Evolutionary conservation across 2,797 vertebrate genomes (phyloP).

Genomic region (Valencia hispanica): DNA sequence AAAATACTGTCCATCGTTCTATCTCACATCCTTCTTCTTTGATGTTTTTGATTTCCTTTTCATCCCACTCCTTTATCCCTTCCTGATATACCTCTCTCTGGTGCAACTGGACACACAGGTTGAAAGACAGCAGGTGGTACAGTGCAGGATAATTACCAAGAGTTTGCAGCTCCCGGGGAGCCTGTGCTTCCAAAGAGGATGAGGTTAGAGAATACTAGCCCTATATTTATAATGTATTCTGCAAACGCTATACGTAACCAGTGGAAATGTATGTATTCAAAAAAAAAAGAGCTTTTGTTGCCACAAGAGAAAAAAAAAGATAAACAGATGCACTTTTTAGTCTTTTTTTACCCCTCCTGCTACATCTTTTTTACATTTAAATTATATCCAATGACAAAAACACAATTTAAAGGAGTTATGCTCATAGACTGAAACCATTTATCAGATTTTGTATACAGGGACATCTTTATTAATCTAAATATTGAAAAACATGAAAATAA

Average conservation of each 20-base stretch:
- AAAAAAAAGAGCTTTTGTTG: slow-evolving; percentile 60
- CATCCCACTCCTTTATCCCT: slow-evolving; percentile 31
- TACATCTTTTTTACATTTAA: not conserved
- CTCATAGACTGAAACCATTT: not conserved
- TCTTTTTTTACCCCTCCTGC: not conserved
- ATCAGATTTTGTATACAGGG: not conserved
- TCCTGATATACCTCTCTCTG: slow-evolving; percentile 44
- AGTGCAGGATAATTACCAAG: slow-evolving; percentile 95
- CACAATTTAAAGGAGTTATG: not conserved
- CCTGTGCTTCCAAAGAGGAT: slow-evolving; percentile 83
- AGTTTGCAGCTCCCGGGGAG: slow-evolving; percentile 94
- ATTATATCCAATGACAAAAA: not conserved
- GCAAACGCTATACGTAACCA: slow-evolving; percentile 46
- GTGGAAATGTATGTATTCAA: slow-evolving; percentile 31
- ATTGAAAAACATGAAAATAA: not conserved
- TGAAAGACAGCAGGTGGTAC: slow-evolving; percentile 89
- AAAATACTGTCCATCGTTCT: slow-evolving; percentile 28
- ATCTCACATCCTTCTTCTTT: slow-evolving; percentile 19
- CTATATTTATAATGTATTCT: slow-evolving; percentile 89
- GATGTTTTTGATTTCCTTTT: not conserved
- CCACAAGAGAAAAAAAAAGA: slow-evolving; percentile 84
- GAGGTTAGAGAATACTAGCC: slow-evolving; percentile 68
- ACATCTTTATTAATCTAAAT: not conserved
- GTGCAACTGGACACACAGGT: slow-evolving; percentile 89
- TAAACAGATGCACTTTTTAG: slow-evolving; percentile 82